These are phyloP conservation scores for Drosophila busckii DNA, from an alignment of 1,140 invertebrate species.

Conservation along the genomic window DNA sequence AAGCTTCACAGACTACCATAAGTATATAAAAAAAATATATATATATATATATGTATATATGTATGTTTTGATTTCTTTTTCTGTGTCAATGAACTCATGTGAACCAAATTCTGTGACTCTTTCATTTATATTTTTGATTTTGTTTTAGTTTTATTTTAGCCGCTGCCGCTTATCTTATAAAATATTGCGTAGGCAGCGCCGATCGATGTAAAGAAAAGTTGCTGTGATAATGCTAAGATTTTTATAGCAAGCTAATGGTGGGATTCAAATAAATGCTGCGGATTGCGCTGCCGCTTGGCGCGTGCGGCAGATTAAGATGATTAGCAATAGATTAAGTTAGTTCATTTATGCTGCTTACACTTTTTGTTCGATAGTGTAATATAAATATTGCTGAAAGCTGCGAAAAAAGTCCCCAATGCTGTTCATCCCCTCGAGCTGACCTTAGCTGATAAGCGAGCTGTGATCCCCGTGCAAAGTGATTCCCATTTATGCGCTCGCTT, in stretches of 20 bases:
- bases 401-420: constrained; percentile 5
- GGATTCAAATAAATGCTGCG: too few relatives aligned
- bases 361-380: too few relatives aligned
- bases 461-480: too few relatives aligned
- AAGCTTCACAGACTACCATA: constrained; percentile 15
- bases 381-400: too few relatives aligned
- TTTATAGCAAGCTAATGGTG: constrained; percentile 2
- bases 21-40: constrained; percentile 26
- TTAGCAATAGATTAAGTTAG: too few relatives aligned
- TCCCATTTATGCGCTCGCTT: not conserved
- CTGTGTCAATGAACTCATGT: constrained; percentile 67
- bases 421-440: not conserved
- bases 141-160: constrained; percentile 28
- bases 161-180: constrained; percentile 53
- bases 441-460: not conserved
- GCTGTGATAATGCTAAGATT: constrained; percentile 21
- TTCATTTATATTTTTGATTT: constrained; percentile 32
- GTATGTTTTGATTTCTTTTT: constrained; percentile 71
- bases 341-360: too few relatives aligned
- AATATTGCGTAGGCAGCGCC: constrained; percentile 52
- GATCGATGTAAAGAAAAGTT: constrained; percentile 67
- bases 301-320: too few relatives aligned
- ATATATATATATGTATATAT: constrained; percentile 14
- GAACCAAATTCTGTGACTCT: constrained; percentile 65
- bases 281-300: too few relatives aligned